Evolutionary conservation across 2,888 invertebrate species (phyloP), one percentile per base, ranked within the genome.

Genomic region (Scotopteryx bipunctaria): DNA sequence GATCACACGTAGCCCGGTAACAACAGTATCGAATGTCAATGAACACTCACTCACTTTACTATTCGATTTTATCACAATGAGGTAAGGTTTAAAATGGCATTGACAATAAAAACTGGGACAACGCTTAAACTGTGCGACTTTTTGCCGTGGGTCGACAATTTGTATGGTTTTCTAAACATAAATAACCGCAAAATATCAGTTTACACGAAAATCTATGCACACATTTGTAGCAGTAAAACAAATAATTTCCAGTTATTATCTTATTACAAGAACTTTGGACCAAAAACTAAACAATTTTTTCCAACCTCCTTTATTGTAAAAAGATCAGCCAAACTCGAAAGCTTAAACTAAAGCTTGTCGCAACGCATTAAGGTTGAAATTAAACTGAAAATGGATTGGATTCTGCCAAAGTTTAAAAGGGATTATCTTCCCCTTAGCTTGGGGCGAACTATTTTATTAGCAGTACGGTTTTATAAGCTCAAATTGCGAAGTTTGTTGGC

Each of bases 401-500:
- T 23, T 32, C 9, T 33, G 50, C 25, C 11, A 44, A 45, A 42
- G 31, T 46, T 41, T n/a, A 16, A 6, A 1, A 11, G 14, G 44
- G 35, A 33, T 44, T 31, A 54, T 21, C 31, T 32, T 11, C 19
- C 41, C 41, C 36, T 31, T 14, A 17, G 25, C 31, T 27, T 38
- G 25, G 54, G 48, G 40, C 48, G 43, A 54, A 49, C 41, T 45
- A 45, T 41, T 49, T 36, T 36, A 54, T 49, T 45, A 45, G 17
- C 13, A n/a, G 36, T 5, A 25, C 40, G 38, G n/a, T 46, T 46
- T 42, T 27, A 37, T 27, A 47, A 43, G 53, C 27, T 53, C 43
- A 5, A 38, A 37, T 53, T 14, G 32, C 43, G 16, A 43, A 53
- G 46, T 46, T 52, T 33, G 13, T 33, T 41, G 2, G 5, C 15